A percentile compares a stretch with the other conserved stretches of the same genome.
Conservation (phyloP, 1,140 invertebrate genomes). For the Diorhabda sublineata region DNA sequence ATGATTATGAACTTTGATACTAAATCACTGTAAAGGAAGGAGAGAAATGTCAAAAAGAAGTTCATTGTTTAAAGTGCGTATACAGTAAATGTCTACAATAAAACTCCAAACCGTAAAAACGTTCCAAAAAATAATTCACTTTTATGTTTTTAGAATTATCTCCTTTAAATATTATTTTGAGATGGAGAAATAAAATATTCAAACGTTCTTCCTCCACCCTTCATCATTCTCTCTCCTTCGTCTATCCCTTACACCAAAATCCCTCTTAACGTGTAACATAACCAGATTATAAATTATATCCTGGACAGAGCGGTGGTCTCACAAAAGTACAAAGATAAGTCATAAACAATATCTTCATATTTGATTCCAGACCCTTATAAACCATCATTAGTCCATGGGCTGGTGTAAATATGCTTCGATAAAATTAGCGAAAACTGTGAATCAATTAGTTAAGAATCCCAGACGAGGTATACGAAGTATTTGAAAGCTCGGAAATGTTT, state of each 20-base stretch:
- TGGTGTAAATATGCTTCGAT: too few relatives aligned
- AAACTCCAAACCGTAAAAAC: not conserved
- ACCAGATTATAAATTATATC: conserved; percentile 3
- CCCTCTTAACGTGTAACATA: not conserved
- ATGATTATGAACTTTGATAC: too few relatives aligned
- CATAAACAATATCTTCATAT: conserved; percentile 13
- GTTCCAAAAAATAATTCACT: not conserved
- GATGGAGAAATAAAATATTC: conserved; percentile 1
- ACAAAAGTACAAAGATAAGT: conserved; percentile 12
- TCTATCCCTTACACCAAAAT: not conserved
- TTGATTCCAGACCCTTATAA: conserved; percentile 3
- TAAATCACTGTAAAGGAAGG: too few relatives aligned
- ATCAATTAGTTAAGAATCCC: too few relatives aligned
- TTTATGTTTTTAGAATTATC: not conserved
- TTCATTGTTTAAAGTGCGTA: not conserved
- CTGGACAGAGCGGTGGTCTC: not conserved
- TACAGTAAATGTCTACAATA: not conserved
- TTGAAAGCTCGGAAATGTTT: too few relatives aligned
- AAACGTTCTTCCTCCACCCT: not conserved
- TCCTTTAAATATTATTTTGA: conserved; percentile 3
- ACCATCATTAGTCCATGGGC: too few relatives aligned
- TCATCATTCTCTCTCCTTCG: not conserved
- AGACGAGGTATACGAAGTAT: too few relatives aligned
- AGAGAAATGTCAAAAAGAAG: not conserved
- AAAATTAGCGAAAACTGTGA: too few relatives aligned